Conservation (phyloP, 1,140 invertebrate species). For the Drosophila oshimai region DNA sequence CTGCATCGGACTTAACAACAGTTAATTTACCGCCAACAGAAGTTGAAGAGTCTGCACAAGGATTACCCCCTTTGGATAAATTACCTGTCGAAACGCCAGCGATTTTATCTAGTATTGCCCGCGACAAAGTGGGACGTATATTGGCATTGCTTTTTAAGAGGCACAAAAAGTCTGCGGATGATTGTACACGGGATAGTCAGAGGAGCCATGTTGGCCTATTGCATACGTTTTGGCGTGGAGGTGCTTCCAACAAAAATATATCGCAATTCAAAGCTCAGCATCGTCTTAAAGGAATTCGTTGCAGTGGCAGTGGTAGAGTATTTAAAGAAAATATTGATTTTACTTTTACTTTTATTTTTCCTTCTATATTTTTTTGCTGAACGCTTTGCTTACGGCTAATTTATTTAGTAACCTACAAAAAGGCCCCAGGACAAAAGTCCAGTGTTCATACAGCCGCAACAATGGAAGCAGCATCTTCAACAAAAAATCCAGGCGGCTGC, state of each 20-base stretch:
- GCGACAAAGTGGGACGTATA: conserved; percentile 43
- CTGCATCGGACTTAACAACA: background rate
- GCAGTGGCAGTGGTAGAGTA: conserved; percentile 79
- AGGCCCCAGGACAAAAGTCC: conserved; percentile 47
- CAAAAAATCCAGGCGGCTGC: conserved; percentile 36
- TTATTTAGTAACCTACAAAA: conserved; percentile 73
- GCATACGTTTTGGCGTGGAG: conserved; percentile 55
- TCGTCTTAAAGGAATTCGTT: conserved; percentile 76
- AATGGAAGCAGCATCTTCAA: conserved; percentile 11
- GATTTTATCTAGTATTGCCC: background rate
- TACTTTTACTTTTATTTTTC: conserved; percentile 1
- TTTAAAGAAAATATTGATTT: background rate
- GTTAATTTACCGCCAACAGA: conserved; percentile 27
- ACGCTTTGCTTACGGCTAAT: background rate
- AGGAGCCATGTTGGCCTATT: conserved; percentile 72
- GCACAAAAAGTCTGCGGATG: conserved; percentile 6
- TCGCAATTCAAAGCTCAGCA: conserved; percentile 59
- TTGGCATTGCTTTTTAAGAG: conserved; percentile 55
- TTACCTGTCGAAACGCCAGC: background rate
- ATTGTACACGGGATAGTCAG: conserved; percentile 66
- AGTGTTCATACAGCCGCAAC: conserved; percentile 16
- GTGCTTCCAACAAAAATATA: conserved; percentile 14
- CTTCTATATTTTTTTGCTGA: conserved; percentile 18
- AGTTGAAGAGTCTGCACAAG: conserved; percentile 3
- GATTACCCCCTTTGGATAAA: conserved; percentile 5